Evolutionary conservation across 2,113 vertebrate genomes (phyloP), one percentile per base, ranked within the genome.

Genomic region (Gallinago undulata): DNA sequence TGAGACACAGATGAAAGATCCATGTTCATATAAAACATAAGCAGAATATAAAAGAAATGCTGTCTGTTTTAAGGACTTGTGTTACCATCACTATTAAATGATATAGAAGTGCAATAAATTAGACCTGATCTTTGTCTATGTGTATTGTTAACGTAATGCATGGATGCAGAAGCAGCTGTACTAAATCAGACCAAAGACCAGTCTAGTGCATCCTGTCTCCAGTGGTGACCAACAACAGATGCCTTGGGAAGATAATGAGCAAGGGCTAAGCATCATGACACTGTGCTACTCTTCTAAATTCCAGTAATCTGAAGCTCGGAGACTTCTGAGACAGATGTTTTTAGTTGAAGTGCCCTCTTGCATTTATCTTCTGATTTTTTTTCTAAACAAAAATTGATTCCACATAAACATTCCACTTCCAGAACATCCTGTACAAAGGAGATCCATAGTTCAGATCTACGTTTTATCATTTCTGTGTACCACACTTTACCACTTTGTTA

Each of bases 1-100:
- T 55, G 62, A 89, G 83, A 84, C 74, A 82, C 6, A 43, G 55
- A 30, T 94, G 85, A 92, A 95, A 91, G 82, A 82, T 87, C 66
- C 66, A 51, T 84, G 80, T 73, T 90, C 37, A 22, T 77, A 57
- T 25, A 48, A 96, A 90, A 86, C 55, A 51, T 31, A 72, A 91
- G 37, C 12, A 81, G 90, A 91, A 77, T 95, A 60, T 68, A 63
- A 83, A 93, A 78, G 19, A 87, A 87, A 79, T 62, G 6, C 2
- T 86, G 30, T 62, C n/a, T 83, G 35, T 89, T 95, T 90, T 74
- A 92, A 81, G 55, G 72, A 22, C 37, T 74, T 67, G 28, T 59
- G 45, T 63, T 92, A 35, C 72, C 37, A 43, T 90, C 55, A 21
- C 37, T 90, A n/a, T 70, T 63, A 80, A 83, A 37, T 73, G 5